Conservation (phyloP, 2,888 invertebrate species). For the Nomada ferruginata region DNA sequence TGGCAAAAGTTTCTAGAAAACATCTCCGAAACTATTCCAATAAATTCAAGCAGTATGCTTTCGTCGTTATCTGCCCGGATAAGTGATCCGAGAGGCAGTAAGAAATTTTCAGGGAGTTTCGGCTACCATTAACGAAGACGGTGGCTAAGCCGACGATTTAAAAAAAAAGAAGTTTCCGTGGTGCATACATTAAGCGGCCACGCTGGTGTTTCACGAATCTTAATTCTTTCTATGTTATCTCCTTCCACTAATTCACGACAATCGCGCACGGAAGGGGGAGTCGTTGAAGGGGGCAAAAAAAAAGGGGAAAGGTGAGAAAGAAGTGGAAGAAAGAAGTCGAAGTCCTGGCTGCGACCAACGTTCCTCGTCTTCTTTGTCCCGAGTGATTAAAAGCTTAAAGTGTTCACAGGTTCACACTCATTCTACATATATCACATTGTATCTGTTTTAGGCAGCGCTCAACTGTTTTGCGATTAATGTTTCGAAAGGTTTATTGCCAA, state of each 20-base stretch:
- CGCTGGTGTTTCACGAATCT: constrained; percentile 71
- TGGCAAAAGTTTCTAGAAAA: background rate
- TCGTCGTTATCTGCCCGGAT: constrained; percentile 48
- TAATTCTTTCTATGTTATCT: constrained; percentile 82
- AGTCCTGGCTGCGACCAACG: constrained; percentile 69
- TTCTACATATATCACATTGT: constrained; percentile 57
- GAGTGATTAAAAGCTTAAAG: constrained; percentile 79
- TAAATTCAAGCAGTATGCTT: constrained; percentile 43
- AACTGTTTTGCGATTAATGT: constrained; percentile 41
- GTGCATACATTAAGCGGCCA: constrained; percentile 76
- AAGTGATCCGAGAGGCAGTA: constrained; percentile 54
- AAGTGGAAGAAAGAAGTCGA: constrained; percentile 59
- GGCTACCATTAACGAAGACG: constrained; percentile 65
- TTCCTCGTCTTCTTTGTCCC: constrained; percentile 78
- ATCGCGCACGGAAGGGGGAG: constrained; percentile 50
- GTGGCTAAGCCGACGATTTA: constrained; percentile 62
- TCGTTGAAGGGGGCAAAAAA: constrained; percentile 35
- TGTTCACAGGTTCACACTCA: constrained; percentile 71
- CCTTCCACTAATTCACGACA: constrained; percentile 76
- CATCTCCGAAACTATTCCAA: constrained; percentile 30
- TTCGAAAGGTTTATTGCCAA: background rate
- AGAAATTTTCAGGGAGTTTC: constrained; percentile 58
- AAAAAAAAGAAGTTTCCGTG: constrained; percentile 62
- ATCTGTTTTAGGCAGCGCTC: constrained; percentile 18
- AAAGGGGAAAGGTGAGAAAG: constrained; percentile 34